Conservation (phyloP, 2,888 invertebrate genomes). For the Morinoia aosen region DNA sequence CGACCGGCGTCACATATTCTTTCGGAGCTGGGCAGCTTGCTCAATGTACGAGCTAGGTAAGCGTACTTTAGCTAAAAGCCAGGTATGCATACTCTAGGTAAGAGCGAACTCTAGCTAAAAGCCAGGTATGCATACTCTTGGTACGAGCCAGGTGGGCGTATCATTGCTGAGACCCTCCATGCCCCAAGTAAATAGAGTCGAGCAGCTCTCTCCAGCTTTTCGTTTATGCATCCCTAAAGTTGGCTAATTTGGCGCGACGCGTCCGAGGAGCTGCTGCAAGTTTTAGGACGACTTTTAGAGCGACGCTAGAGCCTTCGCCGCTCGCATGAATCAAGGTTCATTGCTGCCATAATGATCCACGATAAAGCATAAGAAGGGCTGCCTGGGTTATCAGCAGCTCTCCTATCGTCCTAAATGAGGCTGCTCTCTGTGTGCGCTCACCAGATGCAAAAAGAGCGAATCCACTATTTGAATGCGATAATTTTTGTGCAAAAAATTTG, state of each 20-base stretch:
- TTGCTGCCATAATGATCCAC: constrained; percentile 7
- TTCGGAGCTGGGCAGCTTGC: no score
- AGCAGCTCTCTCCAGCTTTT: background rate
- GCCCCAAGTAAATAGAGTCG: background rate
- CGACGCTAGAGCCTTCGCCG: background rate
- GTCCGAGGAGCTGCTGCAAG: background rate
- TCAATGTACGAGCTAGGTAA: no score
- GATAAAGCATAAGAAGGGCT: background rate
- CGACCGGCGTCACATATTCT: no score
- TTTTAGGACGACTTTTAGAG: constrained; percentile 30
- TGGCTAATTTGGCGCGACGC: background rate
- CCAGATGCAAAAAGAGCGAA: background rate
- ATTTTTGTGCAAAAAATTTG: background rate
- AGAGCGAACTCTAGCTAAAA: no score
- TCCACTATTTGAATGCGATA: background rate
- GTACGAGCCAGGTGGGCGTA: background rate
- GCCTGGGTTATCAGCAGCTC: background rate
- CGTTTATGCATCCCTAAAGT: constrained; percentile 17
- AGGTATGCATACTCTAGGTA: no score
- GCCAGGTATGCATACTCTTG: no score
- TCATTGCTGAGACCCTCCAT: background rate
- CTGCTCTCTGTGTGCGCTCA: background rate
- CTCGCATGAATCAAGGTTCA: background rate
- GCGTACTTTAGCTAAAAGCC: no score
- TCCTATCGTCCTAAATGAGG: background rate